Evolutionary conservation across 2,888 invertebrate species (phyloP), one percentile per base, ranked within the genome.

Genomic region (Deilephila porcellus): DNA sequence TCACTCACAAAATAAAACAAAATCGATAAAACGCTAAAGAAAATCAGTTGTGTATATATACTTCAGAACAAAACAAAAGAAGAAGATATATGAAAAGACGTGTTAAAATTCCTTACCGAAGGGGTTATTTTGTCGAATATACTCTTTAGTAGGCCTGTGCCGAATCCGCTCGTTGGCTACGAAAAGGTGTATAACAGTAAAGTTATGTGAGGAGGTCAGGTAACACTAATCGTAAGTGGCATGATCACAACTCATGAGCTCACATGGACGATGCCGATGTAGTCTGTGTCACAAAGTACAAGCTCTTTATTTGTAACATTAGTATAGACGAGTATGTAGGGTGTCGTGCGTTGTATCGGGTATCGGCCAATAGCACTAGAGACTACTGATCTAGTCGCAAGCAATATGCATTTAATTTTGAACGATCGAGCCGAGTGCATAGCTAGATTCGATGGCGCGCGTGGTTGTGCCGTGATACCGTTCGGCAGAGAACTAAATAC

Each of bases 71-170:
- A 86, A 89, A 91, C 86, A 81, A 90, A 88, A 83, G 88, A 91
- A 89, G 85, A 82, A 87, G 84, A 88, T 83, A 90, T 89, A 88
- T 88, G 84, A 90, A 93, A 93, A 92, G 90, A 93, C 93, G 94
- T 94, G 93, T 94, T 91, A 93, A 94, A 94, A 94, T 93, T 94
- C 94, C 95, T 95, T 95, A 95, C 95, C 95, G 95, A 95, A 94
- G 95, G 95, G 91, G 95, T 95, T 94, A 95, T 95, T 95, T 95
- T 95, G 95, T 95, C 95, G 95, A 95, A 95, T 93, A 95, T 95
- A 94, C 95, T 95, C 95, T 95, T 95, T 94, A 95, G 95, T 83
- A 95, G 95, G 89, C 95, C 95, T 93, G 95, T 95, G 93, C 95
- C 95, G 93, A 95, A 95, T 95, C 95, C 95, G 89, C 92, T 93